Base-by-base conservation (phyloP, 2,888 invertebrate species). In the Eucriotettix oculatus region DNA sequence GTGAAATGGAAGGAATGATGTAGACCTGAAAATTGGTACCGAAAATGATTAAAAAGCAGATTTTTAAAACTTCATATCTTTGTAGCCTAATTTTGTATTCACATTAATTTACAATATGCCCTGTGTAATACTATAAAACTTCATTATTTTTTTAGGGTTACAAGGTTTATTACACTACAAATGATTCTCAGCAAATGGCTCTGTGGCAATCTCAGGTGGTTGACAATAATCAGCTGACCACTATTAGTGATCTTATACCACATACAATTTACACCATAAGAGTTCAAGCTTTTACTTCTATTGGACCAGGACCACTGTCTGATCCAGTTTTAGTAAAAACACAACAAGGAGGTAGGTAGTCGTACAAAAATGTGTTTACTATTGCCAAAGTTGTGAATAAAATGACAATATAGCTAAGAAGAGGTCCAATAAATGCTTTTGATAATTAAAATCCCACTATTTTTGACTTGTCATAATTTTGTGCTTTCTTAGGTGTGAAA, bases 291-390 rank as follows among this genome's bases (percentile, higher is more conserved):
- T 88, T 87, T 73, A 96, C 96, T 10, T 90, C 89, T 16, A 91
- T 95, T 64, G 98, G 98, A 0, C 91, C 92, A 53, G 96, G 98
- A 56, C 98, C 98, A 0, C 81, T 94, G 66, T 96, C 96, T 66
- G 83, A 87, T 7, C 91, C 95, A n/a, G 92, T 96, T n/a, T 93
- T 94, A 75, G 95, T 97, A 68, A 93, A 95, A 78, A 97, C 96
- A 42, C 93, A 94, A 71, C 95, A 93, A 84, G 98, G 81, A 68
- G 74, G 89, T 89, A 74, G 71, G 74, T 68, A 7, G n/a, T 48
- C 10, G 10, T 9, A 1, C 9, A 17, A n/a, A 16, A 42, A 41
- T 1, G 10, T 56, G 41, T 56, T 56, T 54, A 17, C 5, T 14
- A 11, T 42, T 42, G 41, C 10, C 14, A 43, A 57, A 56, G 40